These are phyloP conservation scores for Gambelia wislizenii DNA, from an alignment of 2,797 vertebrate genomes.

Conservation along the genomic window DNA sequence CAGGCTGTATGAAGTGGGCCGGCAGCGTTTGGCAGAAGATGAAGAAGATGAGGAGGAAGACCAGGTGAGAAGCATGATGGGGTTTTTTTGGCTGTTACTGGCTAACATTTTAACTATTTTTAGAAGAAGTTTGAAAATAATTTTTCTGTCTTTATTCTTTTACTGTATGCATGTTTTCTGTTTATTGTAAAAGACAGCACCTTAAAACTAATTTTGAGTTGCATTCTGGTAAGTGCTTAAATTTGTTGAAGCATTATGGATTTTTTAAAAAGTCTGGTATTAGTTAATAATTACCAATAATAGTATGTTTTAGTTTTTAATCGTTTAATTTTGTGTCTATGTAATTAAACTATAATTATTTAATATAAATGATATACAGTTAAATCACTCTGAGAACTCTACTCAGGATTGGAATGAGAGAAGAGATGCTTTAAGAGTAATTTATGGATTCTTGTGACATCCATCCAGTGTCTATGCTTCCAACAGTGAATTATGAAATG, in stretches of 20 bases:
- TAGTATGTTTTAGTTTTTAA: background rate
- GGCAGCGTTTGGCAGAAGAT: slow-evolving; percentile 96
- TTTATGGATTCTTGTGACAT: background rate
- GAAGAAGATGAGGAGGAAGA: slow-evolving; percentile 98
- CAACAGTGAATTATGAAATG: background rate
- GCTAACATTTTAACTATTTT: background rate
- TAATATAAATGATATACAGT: too few species aligned
- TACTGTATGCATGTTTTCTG: background rate
- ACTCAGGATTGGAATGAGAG: background rate
- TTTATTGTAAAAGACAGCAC: background rate
- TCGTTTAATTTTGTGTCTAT: background rate
- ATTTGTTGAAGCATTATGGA: background rate
- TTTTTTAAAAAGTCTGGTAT: background rate
- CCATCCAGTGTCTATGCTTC: background rate
- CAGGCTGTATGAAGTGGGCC: slow-evolving; percentile 95
- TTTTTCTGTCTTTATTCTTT: background rate
- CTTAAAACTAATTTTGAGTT: background rate
- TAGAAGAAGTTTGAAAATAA: background rate
- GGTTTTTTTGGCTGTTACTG: slow-evolving; percentile 5
- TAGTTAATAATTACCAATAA: background rate
- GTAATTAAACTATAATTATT: background rate
- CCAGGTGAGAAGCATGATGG: slow-evolving; percentile 84
- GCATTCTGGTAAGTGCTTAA: background rate
- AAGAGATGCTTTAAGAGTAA: background rate
- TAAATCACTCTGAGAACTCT: background rate